Base-by-base conservation (phyloP, 2,888 invertebrate genomes). In the Lordiphosa andalusiaca region DNA sequence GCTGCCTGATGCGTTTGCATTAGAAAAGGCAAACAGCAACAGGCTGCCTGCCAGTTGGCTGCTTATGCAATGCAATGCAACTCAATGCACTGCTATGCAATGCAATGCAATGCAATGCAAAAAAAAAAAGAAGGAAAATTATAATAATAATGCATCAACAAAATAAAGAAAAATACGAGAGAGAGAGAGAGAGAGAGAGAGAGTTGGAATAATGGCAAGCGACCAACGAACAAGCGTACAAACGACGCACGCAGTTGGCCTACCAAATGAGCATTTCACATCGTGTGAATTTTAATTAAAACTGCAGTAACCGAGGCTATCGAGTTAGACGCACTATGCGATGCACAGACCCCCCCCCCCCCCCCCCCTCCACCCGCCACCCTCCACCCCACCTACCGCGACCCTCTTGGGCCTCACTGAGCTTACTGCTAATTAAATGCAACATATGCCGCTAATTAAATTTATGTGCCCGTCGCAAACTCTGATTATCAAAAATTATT, bases 241-340 rank as follows among this genome's bases (percentile, higher is more conserved):
- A 67, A 46, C 63, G 51, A 57, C 38, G 59, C 67, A 80, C 78
- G 74, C 77, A 81, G 74, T 71, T 51, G 66, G 84, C 81, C 63
- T 80, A 82, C 81, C 53, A 80, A 76, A 75, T 76, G 81, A 83
- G 84, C 73, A 62, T 70, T 65, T 67, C 77, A 80, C 86, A 85
- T 73, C 82, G 84, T 86, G 85, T 86, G 87, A 87, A 87, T 87
- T 87, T 87, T 85, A 86, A 86, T 86, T 84, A 85, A 78, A 73
- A 72, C 61, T 55, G 53, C 63, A 62, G 54, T 44, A 33, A 39
- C 25, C 13, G 19, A 66, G 58, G 38, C 16, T 48, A 54, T 65
- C 63, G 74, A 72, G 74, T 72, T 73, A 71, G 73, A 71, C 73
- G 69, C 69, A 63, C 57, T 61, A 58, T 41, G 42, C 61, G 68